These are phyloP conservation scores for Antennarius striatus DNA, from an alignment of 2,113 vertebrate genomes.

Conservation along the genomic window DNA sequence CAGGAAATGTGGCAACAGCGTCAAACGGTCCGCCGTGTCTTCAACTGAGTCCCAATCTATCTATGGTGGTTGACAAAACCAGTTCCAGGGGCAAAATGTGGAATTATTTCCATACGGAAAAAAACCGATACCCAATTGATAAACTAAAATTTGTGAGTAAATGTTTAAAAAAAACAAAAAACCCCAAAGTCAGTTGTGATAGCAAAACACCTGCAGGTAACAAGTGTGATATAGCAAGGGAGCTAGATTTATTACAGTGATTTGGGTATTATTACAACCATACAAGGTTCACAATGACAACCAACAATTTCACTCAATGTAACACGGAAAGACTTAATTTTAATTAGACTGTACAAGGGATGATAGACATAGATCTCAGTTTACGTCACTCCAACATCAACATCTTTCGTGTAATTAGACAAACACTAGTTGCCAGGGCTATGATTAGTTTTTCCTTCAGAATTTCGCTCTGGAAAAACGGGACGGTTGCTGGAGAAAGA, in stretches of 20 bases:
- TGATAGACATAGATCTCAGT: neutral
- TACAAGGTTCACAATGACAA: conserved; percentile 1
- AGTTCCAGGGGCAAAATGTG: conserved; percentile 52
- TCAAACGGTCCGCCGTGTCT: conserved; percentile 50
- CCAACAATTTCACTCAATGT: neutral
- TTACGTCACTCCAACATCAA: conserved; percentile 10
- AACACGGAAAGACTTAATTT: neutral
- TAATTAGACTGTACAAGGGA: neutral
- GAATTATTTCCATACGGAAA: conserved; percentile 37
- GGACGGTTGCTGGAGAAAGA: neutral
- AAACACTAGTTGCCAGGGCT: neutral
- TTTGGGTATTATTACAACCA: neutral
- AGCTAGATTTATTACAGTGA: neutral
- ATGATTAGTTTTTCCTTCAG: neutral
- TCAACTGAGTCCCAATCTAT: conserved; percentile 56
- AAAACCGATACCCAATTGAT: conserved; percentile 36
- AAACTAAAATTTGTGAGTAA: conserved; percentile 10
- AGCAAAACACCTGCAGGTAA: neutral
- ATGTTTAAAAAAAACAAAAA: conserved; percentile 15
- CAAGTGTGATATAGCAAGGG: neutral
- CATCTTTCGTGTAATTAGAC: neutral
- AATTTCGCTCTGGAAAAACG: neutral
- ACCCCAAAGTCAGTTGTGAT: conserved; percentile 9
- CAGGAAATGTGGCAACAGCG: conserved; percentile 58
- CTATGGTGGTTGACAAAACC: conserved; percentile 57